Evolutionary conservation across 2,113 vertebrate species (phyloP), one percentile per base, ranked within the genome.

Genomic region (Donacobius atricapilla): DNA sequence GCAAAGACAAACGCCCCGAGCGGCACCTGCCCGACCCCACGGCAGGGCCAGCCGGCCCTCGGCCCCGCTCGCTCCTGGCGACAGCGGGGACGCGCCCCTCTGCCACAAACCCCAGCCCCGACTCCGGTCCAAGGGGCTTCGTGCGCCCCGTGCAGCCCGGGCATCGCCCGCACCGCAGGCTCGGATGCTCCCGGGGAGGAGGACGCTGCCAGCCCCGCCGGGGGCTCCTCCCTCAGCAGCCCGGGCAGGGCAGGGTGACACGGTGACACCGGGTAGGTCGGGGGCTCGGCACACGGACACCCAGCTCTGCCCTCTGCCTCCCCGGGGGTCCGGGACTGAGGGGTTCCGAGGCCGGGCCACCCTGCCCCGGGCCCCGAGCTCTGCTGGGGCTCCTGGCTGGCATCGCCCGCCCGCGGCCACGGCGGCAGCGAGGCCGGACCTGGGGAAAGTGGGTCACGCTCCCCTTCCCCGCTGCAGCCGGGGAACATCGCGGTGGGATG

Each of bases 401-500:
- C 19, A 1, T 58, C 63, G n/a, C 53, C 72, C 2, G 53, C 71
- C 87, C 22, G 47, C 11, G 61, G 80, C 21, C 87, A 66, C 56
- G 5, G 90, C 45, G 20, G 50, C 71, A 14, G 90, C 53, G 22
- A 39, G 87, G 88, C 95, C 51, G 44, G 91, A 93, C 35, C 82
- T 3, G 84, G 30, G 88, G 85, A 93, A 96, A 95, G 90, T 95
- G 96, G 96, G 96, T 95, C 96, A 94, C 72, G 16, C 58, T 96
- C 42, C 69, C 58, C 40, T 69, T 64, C 27, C 89, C 64, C 13
- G 53, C 87, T 10, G 69, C 90, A n/a, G 81, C 81, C 25, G 6
- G 24, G 40, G 44, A 35, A 57, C 66, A 44, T 23, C 40, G 84
- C 50, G 4, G 8, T 2, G 80, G 47, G 81, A 15, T 27, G 35